These are phyloP conservation scores for Geopemphigus sp. DNA, from an alignment of 1,140 invertebrate species.

Conservation along the genomic window DNA sequence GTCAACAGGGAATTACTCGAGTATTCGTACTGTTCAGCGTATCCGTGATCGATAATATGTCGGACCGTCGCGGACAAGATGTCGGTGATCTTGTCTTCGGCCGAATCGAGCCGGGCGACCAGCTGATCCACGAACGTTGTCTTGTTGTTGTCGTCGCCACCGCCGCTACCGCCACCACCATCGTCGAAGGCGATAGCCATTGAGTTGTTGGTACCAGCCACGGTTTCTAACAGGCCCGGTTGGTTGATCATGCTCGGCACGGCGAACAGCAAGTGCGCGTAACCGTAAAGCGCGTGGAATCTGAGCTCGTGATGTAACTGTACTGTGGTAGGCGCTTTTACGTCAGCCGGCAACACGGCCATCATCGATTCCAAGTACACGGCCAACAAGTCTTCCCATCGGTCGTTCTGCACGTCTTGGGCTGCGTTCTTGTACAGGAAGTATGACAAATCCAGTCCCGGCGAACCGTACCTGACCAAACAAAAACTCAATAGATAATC, in stretches of 20 bases:
- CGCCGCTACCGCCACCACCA: not conserved
- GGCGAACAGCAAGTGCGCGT: constrained; percentile 53
- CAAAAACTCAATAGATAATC: too few relatives aligned
- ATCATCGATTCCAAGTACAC: constrained; percentile 54
- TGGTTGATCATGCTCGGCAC: constrained; percentile 51
- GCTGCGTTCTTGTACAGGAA: constrained; percentile 56
- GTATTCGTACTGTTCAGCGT: constrained; percentile 27
- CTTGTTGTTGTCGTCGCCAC: not conserved
- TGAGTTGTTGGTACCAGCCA: too few relatives aligned
- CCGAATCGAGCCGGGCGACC: not conserved
- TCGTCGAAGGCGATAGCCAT: too few relatives aligned
- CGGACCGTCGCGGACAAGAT: constrained; percentile 8
- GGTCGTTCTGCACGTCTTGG: constrained; percentile 50
- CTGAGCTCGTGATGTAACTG: constrained; percentile 54
- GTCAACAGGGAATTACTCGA: not conserved
- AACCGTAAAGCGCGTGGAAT: constrained; percentile 54
- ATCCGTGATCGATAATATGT: constrained; percentile 40
- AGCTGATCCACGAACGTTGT: not conserved
- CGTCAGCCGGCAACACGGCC: constrained; percentile 44
- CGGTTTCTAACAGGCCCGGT: not conserved
- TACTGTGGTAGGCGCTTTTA: constrained; percentile 52
- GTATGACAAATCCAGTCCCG: constrained; percentile 56
- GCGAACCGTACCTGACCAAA: constrained; percentile 54
- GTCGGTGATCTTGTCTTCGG: constrained; percentile 17
- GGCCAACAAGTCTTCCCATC: constrained; percentile 54